phyloP scores from a whole-genome alignment of 2,113 vertebrate genomes.

The Pontoporia blainvillei region DNA sequence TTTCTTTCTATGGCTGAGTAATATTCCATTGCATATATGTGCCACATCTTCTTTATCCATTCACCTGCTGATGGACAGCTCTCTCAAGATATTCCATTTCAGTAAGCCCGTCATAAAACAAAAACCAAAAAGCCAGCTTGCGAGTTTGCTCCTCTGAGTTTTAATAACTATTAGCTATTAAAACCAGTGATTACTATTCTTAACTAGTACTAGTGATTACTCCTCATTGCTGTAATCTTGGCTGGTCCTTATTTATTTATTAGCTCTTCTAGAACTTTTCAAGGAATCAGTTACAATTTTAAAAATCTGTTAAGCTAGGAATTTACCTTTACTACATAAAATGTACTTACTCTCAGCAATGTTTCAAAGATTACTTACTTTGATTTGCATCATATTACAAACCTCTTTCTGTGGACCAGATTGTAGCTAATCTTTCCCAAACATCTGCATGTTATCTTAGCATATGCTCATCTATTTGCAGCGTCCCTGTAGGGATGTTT shows the following conservation, averaged over 20 bases:
- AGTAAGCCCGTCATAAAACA: not conserved
- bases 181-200: not conserved
- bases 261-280: not conserved
- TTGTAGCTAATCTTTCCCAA: not conserved
- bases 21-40: no score
- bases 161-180: not conserved
- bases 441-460: not conserved
- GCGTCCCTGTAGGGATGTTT: not conserved
- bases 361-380: not conserved
- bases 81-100: not conserved
- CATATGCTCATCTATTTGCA: not conserved
- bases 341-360: not conserved
- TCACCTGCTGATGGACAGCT: no score
- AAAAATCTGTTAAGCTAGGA: not conserved
- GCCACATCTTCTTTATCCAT: no score
- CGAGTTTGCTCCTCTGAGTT: not conserved
- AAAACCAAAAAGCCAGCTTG: accelerated
- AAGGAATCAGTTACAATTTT: not conserved
- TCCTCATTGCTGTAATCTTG: no score
- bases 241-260: not conserved
- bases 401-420: not conserved
- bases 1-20: no score
- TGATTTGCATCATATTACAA: not conserved
- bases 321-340: not conserved
- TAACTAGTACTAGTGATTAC: not conserved